Percentiles rank a stretch among this genome's conserved stretches.
Conservation (phyloP, 2,888 invertebrate genomes). For the Trichopria drosophilae region DNA sequence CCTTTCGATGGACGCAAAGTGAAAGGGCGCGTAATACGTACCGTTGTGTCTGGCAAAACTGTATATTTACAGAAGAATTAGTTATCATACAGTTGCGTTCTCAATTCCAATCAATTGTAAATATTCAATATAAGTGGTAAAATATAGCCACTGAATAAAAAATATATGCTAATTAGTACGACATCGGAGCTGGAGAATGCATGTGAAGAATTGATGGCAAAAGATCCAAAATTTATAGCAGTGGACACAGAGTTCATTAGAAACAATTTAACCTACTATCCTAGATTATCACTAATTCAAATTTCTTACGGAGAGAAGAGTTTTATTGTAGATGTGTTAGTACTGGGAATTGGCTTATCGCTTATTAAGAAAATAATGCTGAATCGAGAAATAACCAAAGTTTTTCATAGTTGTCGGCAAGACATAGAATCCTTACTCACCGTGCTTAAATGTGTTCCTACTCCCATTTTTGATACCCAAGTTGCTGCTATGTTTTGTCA, state of each 20-base stretch:
- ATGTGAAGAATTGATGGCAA: constrained; percentile 11
- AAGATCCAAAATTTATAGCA: constrained; percentile 13
- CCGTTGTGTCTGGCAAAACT: constrained; percentile 22
- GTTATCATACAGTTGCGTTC: constrained; percentile 20
- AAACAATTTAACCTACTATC: constrained; percentile 15
- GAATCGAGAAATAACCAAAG: constrained; percentile 14
- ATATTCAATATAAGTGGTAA: constrained; percentile 12
- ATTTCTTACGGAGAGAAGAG: constrained; percentile 17
- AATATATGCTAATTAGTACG: constrained; percentile 12
- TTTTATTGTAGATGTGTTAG: constrained; percentile 14
- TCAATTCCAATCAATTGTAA: constrained; percentile 19
- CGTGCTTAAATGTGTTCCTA: constrained; percentile 15
- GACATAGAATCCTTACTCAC: constrained; percentile 17
- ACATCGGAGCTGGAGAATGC: constrained; percentile 8
- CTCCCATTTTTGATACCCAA: constrained; percentile 19
- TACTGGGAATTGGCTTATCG: constrained; percentile 13
- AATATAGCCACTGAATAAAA: constrained; percentile 11
- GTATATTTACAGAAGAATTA: constrained; percentile 18
- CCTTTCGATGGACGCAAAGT: constrained; percentile 23
- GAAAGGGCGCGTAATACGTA: constrained; percentile 19
- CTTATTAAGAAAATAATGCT: constrained; percentile 16
- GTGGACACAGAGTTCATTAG: constrained; percentile 16
- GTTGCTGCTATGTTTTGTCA: constrained; percentile 18
- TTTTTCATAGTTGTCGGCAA: constrained; percentile 14
- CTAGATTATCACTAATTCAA: constrained; percentile 14